A percentile compares a stretch with the other conserved stretches of the same genome.
phyloP scores from a whole-genome alignment of 2,888 invertebrate species.

The Limnephilus rhombicus region DNA sequence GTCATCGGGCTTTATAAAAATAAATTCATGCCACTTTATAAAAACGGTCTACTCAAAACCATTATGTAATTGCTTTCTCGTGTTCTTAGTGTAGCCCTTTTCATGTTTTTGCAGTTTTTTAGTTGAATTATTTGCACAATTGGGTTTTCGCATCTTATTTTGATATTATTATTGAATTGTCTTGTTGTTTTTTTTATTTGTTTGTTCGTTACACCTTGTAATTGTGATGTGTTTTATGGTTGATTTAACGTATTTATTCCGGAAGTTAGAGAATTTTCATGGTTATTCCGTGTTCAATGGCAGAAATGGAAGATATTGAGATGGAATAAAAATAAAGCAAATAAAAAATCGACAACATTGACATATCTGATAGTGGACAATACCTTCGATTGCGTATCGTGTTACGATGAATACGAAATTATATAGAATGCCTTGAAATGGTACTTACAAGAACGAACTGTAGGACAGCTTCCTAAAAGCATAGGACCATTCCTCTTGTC shows the following conservation, averaged over 20 bases:
- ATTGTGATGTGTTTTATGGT: not conserved
- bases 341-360: not conserved
- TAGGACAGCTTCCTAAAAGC: not conserved
- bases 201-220: not conserved
- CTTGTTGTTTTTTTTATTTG: not conserved
- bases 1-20: conserved; percentile 30
- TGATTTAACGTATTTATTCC: not conserved
- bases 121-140: not conserved
- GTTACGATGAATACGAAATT: not conserved
- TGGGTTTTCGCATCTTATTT: not conserved
- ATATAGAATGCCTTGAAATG: not conserved
- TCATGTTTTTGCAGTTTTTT: not conserved
- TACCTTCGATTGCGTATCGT: not conserved
- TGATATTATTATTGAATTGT: not conserved
- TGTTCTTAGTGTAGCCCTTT: not conserved
- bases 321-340: not conserved
- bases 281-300: not conserved
- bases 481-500: too few relatives aligned
- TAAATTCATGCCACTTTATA: not conserved
- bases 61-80: not conserved
- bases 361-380: not conserved
- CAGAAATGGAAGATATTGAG: not conserved
- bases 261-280: not conserved
- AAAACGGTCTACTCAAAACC: not conserved
- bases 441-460: not conserved